Conservation (phyloP, 1,140 invertebrate species). For the Drosophila leontia region DNA sequence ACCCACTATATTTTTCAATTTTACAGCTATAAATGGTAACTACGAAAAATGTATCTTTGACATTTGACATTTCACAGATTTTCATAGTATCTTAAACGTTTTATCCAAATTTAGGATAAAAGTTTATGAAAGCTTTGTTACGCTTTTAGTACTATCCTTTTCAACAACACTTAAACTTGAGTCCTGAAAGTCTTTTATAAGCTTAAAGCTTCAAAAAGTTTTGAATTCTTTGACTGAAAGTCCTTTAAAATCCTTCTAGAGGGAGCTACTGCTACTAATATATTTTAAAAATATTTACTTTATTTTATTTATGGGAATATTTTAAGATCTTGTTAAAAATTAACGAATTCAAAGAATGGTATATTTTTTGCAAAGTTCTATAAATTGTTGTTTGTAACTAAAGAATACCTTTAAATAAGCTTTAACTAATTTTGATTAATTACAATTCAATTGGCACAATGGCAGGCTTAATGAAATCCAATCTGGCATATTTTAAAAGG, state of each 20-base stretch:
- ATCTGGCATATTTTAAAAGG: conserved; percentile 45
- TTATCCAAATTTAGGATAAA: background rate
- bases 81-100: background rate
- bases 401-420: background rate
- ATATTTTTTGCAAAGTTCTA: no score
- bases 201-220: background rate
- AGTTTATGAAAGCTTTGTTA: background rate
- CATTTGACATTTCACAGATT: no score
- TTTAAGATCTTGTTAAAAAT: background rate
- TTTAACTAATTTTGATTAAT: conserved; percentile 30
- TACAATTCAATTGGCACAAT: conserved; percentile 13
- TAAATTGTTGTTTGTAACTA: background rate
- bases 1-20: no score
- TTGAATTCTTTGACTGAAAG: background rate
- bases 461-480: conserved; percentile 37
- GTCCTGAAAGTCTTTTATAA: background rate
- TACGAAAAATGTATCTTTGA: background rate
- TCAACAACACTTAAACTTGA: background rate
- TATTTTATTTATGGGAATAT: no score
- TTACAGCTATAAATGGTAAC: no score
- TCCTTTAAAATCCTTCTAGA: background rate
- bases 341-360: background rate
- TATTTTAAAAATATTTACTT: no score
- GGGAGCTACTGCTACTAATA: conserved; percentile 1
- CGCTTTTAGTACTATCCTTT: conserved; percentile 5